Base-by-base conservation (phyloP, 2,888 invertebrate species). In the Ochropleura plecta region DNA sequence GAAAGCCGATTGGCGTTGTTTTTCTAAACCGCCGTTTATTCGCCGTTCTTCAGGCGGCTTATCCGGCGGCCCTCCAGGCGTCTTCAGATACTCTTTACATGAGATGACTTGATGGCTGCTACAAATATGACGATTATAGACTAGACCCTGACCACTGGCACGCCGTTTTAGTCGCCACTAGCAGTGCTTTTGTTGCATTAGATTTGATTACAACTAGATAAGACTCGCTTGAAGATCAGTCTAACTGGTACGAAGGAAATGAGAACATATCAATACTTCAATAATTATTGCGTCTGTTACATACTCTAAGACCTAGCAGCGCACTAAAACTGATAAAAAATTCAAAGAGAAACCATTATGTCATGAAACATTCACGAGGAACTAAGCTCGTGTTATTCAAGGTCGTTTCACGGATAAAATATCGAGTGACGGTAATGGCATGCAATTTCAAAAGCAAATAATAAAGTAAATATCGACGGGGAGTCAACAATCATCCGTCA, bases 11-110 rank as follows among this genome's bases (percentile, higher is more conserved):
- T 59, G 18, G 18, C 76, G 78, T 73, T 86, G 82, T 86, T 82
- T 77, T 85, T 86, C 67, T 78, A 79, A 78, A 81, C 70, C 62
- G 30, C 1, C 62, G 42, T 63, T 70, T 81, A 82, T 79, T 80
- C 76, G 70, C 78, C 81, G 72, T 49, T 72, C 73, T 75, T 16
- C 57, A 64, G 59, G 62, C 59, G 18, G 65, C 71, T 76, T 81
- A 82, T 79, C 81, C 76, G 70, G 76, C 81, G 72, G 53, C 53
- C 72, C 73, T 75, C 18, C 57, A 64, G 59, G 64, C 59, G 18
- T 14, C 75, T 81, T 57, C 42, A 76, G 67, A 75, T 55, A 70
- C 72, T 80, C 83, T 87, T 42, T 48, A 59, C 48, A 57, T 18
- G 72, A 79, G 79, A 85, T 73, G 68, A 68, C 69, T 78, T 65